phyloP scores from a whole-genome alignment of 2,888 invertebrate genomes.

The Clitarchus hookeri region DNA sequence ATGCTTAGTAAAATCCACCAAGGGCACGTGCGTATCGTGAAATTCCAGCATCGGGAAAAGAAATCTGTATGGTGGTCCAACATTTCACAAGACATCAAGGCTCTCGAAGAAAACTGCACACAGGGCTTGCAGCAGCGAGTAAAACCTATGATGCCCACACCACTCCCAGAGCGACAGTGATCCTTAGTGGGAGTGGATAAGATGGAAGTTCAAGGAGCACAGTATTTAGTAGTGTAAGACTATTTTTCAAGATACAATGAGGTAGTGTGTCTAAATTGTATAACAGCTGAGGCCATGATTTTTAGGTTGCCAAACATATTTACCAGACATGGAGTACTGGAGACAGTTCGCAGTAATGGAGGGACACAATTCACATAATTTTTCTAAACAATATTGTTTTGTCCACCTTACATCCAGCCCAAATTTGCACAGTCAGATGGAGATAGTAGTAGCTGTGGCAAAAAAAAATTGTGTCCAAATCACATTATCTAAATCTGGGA shows the following conservation, averaged over 20 bases:
- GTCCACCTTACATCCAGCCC: background rate
- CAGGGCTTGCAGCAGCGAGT: too few relatives aligned
- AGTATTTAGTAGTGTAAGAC: too few relatives aligned
- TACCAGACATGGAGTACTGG: background rate
- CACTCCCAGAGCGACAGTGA: too few relatives aligned
- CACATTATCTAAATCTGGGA: background rate
- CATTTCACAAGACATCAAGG: background rate
- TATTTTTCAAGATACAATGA: too few relatives aligned
- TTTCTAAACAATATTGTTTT: background rate
- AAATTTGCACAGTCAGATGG: background rate
- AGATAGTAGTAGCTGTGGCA: background rate
- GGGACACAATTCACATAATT: background rate
- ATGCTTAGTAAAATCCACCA: background rate
- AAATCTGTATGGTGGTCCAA: background rate
- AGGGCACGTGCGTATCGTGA: background rate
- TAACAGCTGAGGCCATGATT: background rate
- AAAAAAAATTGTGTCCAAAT: background rate
- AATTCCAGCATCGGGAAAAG: background rate
- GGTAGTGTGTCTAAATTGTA: background rate
- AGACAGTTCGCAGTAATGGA: background rate
- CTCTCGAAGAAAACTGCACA: too few relatives aligned
- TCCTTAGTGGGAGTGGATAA: too few relatives aligned
- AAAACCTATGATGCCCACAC: too few relatives aligned
- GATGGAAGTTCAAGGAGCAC: too few relatives aligned
- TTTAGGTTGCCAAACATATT: background rate